Conservation (phyloP, 2,888 invertebrate genomes). For the Osedax fenrisi region DNA sequence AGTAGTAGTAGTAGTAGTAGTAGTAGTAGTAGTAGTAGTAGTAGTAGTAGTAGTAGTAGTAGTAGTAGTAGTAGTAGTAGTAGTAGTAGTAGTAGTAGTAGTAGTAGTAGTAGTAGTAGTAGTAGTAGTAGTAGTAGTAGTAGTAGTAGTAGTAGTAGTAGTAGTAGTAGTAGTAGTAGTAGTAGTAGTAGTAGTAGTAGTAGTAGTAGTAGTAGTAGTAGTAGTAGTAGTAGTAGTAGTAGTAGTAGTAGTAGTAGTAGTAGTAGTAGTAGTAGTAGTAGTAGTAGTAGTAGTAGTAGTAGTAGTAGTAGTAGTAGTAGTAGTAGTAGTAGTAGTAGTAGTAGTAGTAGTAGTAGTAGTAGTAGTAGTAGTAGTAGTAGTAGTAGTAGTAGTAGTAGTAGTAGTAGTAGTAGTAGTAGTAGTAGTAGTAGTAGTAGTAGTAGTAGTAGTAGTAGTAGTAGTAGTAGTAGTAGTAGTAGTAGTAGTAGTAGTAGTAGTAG, state of each 20-base stretch:
- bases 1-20: too few relatives aligned
- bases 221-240: conserved; percentile 13
- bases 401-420: conserved; percentile 6
- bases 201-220: conserved; percentile 18
- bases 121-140: too few relatives aligned
- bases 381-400: conserved; percentile 11
- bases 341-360: conserved; percentile 13
- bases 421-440: conserved; percentile 11
- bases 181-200: conserved; percentile 6
- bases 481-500: conserved; percentile 6
- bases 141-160: conserved; percentile 17
- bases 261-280: conserved; percentile 16
- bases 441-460: conserved; percentile 18
- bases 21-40: too few relatives aligned
- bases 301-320: conserved; percentile 11
- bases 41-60: too few relatives aligned
- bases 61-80: too few relatives aligned
- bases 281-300: not conserved
- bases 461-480: conserved; percentile 1
- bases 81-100: too few relatives aligned
- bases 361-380: conserved; percentile 14
- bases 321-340: conserved; percentile 20
- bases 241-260: conserved; percentile 4
- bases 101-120: too few relatives aligned
- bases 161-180: conserved; percentile 2